Base-by-base conservation (phyloP, 1,140 invertebrate species). In the Ctenoplectra terminalis region DNA sequence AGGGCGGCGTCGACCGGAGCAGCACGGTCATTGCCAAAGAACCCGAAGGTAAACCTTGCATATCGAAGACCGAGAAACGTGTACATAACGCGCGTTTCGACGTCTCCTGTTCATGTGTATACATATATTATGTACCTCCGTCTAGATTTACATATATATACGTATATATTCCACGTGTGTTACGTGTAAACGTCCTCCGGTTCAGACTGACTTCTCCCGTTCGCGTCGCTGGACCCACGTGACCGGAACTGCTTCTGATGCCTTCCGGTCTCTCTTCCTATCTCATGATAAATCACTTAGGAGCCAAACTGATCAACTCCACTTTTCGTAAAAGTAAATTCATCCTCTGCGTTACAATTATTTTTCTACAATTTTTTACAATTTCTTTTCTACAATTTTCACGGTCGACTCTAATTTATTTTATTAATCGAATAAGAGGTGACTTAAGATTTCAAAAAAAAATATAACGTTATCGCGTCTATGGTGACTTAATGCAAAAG, bases 21-120 rank as follows among this genome's bases (percentile, higher is more conserved):
- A 97, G 97, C 94, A 98, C 97, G 91, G 97, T 98, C 92, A 98
- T 98, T 95, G 97, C 97, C 93, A 98, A 98, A 96, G 97, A 98
- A 92, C 97, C 97, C 89, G 97, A 97, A 97, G 97, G 97, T 96
- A 97, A 86, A 96, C 90, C 87, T 56, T 71, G 76, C 85, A 90
- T 87, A 86, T 89, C 86, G 90, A 87, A 89, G 82, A 82, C 48
- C 23, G 34, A 89, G 71, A 78, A 88, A 86, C 71, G n/a, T 37
- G 67, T 37, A 29, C 23, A 17, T n/a, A 15, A 64, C 50, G 8
- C 40, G 73, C 84, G 88, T 92, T 85, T 90, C 85, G 81, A 89
- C 89, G 88, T 90, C 85, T 89, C 52, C 31, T 54, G 0, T 82
- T 52, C 69, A 81, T 72, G 15, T 85, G 13, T 79, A 61, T 84